These are phyloP conservation scores for Columba guinea DNA, from an alignment of 2,797 vertebrate species.

Conservation along the genomic window DNA sequence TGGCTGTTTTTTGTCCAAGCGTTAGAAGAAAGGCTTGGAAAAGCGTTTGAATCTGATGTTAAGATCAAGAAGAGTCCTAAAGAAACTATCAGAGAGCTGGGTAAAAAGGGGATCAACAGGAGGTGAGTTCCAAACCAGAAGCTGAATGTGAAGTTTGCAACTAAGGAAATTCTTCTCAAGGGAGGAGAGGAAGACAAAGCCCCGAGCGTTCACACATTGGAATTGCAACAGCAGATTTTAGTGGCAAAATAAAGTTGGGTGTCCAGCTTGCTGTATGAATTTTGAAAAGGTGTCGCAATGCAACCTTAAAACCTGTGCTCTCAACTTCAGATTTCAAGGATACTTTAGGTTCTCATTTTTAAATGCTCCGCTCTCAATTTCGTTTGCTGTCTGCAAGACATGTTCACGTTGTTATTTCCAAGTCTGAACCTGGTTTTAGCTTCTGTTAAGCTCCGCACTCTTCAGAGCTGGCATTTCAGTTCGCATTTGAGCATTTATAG, in stretches of 20 bases:
- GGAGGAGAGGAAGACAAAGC: not conserved
- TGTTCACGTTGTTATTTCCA: not conserved
- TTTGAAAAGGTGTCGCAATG: not conserved
- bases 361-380: rapidly evolving
- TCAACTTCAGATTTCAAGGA: rapidly evolving
- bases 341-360: not conserved
- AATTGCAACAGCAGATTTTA: not conserved
- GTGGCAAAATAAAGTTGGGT: not conserved
- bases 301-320: not conserved
- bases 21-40: not conserved
- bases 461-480: not conserved
- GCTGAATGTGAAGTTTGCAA: not conserved
- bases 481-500: not conserved
- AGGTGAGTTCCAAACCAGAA: not conserved
- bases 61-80: not conserved
- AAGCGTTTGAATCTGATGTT: not conserved
- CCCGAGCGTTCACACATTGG: rapidly evolving
- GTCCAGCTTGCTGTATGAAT: rapidly evolving
- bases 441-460: not conserved
- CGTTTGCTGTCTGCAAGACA: not conserved
- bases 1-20: not conserved
- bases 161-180: not conserved
- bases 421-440: not conserved
- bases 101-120: not conserved
- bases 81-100: not conserved